A percentile compares a stretch with the other conserved stretches of the same genome.
These are phyloP conservation scores for Brachionus manjavacas DNA, from an alignment of 1,140 invertebrate species.

Conservation along the genomic window DNA sequence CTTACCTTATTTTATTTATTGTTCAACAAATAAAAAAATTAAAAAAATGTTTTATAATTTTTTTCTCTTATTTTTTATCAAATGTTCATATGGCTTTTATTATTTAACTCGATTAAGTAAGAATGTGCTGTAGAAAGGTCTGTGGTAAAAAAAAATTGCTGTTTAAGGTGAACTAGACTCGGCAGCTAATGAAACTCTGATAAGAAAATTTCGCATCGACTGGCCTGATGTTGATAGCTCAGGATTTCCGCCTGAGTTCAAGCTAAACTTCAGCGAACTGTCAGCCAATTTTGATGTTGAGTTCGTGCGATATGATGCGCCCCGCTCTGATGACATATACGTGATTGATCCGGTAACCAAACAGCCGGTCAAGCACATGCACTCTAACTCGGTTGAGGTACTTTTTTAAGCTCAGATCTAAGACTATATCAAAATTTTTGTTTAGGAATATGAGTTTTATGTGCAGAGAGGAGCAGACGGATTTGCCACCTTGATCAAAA, in stretches of 20 bases:
- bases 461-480: not conserved
- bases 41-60: conserved; percentile 6
- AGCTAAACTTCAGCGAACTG: not conserved
- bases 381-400: not conserved
- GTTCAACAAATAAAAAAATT: not conserved
- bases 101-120: not conserved
- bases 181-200: not conserved
- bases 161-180: not conserved
- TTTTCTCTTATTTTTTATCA: not conserved
- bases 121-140: not conserved
- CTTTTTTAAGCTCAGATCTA: too few species aligned
- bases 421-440: not conserved
- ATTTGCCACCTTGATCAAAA: conserved; percentile 2
- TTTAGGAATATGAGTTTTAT: conserved; percentile 7
- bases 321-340: not conserved
- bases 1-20: conserved; percentile 15
- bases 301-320: not conserved
- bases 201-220: not conserved
- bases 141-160: not conserved
- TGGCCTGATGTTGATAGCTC: not conserved
- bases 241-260: not conserved
- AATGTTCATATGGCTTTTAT: not conserved
- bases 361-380: not conserved
- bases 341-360: not conserved
- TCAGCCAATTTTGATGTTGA: not conserved